Conservation (phyloP, 2,888 invertebrate genomes). For the Trichopria drosophilae region DNA sequence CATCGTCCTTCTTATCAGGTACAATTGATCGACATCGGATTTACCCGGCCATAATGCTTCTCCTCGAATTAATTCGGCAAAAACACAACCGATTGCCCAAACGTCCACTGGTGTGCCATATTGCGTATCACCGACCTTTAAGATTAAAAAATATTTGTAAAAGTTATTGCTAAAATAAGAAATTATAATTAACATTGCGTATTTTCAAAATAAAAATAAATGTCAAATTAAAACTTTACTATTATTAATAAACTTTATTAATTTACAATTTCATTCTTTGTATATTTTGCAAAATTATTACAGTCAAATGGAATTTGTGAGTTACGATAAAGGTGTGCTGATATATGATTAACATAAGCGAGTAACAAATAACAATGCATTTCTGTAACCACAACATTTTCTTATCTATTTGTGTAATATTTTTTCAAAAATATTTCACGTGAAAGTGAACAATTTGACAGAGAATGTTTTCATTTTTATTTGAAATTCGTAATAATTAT, state of each 20-base stretch:
- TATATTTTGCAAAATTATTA: not conserved
- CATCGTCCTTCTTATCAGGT: constrained; percentile 90
- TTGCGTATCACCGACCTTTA: constrained; percentile 89
- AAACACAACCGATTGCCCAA: constrained; percentile 96
- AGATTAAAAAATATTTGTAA: constrained; percentile 4
- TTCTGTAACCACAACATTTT: too few species aligned
- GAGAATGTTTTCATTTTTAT: too few species aligned
- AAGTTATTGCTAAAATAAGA: not conserved
- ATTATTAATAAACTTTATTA: not conserved
- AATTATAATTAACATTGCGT: not conserved
- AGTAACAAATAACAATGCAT: too few species aligned
- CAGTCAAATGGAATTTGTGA: not conserved
- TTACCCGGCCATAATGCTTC: constrained; percentile 98
- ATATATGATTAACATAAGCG: too few species aligned
- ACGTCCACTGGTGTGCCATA: constrained; percentile 93
- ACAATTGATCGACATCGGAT: constrained; percentile 97
- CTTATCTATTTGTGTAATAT: too few species aligned
- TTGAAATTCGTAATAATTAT: too few species aligned
- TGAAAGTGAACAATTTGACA: too few species aligned
- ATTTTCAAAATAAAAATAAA: too few species aligned
- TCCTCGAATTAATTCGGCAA: constrained; percentile 83
- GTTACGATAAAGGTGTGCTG: too few species aligned
- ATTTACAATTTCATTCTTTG: constrained; percentile 2
- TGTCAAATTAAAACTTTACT: too few species aligned
- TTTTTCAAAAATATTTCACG: too few species aligned